Evolutionary conservation across 92 coral and sea anemone species (phyloP).

Genomic region (Pocillopora grandis): DNA sequence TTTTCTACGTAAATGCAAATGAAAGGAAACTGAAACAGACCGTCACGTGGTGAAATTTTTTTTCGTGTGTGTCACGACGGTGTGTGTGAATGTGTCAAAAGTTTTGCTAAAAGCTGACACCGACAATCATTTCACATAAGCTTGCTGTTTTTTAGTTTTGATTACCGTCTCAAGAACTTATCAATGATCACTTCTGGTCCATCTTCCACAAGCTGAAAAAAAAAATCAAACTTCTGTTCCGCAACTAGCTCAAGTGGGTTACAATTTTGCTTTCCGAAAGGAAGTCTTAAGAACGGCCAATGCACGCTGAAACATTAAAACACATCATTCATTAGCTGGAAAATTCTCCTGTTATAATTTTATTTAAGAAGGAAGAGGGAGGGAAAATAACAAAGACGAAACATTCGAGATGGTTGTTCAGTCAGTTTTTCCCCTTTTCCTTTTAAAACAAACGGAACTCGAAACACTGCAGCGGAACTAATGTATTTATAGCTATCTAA

Average conservation of each 20-base stretch:
- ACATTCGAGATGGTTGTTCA: slow-evolving; percentile 6
- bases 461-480: too few species aligned
- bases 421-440: neutral
- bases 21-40: neutral
- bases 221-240: neutral
- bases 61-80: too few species aligned
- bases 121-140: neutral
- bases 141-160: neutral
- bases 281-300: neutral
- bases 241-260: neutral
- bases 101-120: neutral
- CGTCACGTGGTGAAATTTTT: neutral
- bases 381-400: neutral
- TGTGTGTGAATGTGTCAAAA: too few species aligned
- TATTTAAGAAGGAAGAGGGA: slow-evolving; percentile 16
- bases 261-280: slow-evolving; percentile 29
- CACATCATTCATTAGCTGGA: neutral
- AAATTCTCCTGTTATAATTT: neutral
- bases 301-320: neutral
- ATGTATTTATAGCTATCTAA: too few species aligned
- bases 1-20: neutral
- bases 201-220: neutral
- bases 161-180: neutral
- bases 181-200: neutral
- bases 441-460: neutral